Evolutionary conservation across 2,888 invertebrate genomes (phyloP).

Genomic region (Torymus aiolomorphi): DNA sequence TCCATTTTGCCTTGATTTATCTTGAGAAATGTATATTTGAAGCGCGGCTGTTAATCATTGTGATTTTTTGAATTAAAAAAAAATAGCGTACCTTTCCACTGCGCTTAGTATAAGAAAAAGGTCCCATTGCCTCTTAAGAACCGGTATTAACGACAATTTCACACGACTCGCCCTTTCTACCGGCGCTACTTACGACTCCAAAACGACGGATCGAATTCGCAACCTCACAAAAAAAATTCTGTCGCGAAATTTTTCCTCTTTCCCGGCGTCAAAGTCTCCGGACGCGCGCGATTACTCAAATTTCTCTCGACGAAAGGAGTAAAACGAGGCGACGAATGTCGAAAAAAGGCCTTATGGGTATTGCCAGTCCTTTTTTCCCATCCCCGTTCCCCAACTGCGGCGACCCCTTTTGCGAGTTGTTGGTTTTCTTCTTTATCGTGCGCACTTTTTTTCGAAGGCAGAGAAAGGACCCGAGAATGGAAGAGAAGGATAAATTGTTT

Average conservation of each 20-base stretch:
- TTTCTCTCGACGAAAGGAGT: conserved; percentile 69
- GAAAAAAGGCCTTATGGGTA: too few species aligned
- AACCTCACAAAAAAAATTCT: neutral
- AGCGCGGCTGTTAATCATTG: too few species aligned
- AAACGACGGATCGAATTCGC: conserved; percentile 47
- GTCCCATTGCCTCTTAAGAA: too few species aligned
- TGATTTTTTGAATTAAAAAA: too few species aligned
- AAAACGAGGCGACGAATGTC: conserved; percentile 58
- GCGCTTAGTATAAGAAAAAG: too few species aligned
- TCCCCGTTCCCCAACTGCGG: too few species aligned
- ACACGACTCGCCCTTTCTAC: too few species aligned
- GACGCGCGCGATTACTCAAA: conserved; percentile 65
- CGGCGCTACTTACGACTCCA: neutral
- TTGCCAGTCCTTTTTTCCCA: too few species aligned
- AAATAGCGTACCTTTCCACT: too few species aligned
- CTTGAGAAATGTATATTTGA: too few species aligned
- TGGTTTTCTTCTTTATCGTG: conserved; percentile 20
- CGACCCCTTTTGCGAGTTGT: conserved; percentile 32
- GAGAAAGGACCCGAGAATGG: neutral
- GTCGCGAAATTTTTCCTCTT: conserved; percentile 48
- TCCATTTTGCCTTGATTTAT: neutral
- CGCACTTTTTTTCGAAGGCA: neutral
- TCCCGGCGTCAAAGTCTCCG: conserved; percentile 55
- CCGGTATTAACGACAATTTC: too few species aligned
- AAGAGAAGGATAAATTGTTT: conserved; percentile 4